Evolutionary conservation across 2,113 vertebrate species (phyloP), one percentile per base, ranked within the genome.

Genomic region (Neopipo cinnamomea): DNA sequence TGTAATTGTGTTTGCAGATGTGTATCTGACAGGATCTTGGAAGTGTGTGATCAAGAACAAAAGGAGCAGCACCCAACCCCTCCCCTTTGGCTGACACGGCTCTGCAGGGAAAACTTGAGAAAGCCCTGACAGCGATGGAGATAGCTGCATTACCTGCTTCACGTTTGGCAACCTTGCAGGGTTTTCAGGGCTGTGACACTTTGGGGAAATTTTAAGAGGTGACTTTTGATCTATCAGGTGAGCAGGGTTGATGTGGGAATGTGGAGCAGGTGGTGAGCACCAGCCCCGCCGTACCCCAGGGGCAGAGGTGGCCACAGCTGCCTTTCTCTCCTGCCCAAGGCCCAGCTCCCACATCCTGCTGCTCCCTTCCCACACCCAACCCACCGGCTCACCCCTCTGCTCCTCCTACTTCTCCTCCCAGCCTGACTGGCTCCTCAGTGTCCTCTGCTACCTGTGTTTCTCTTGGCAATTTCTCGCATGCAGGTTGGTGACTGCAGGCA

Each of bases 341-440:
- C 30, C 56, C 35, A 22, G 27, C 33, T 89, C 56, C 3, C 0
- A 58, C 52, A 27, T 39, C 72, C 76, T 63, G 25, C 37, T 91
- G 44, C 46, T 6, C 11, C 55, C 44, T 67, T 79, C 44, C 44
- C 0, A 0, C 63, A 71, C 18, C 14, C 50, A 82, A 31, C 8
- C 18, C 37, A 85, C 22, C 42, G 1, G 1, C 50, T 42, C 0
- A 0, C 14, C 15, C 30, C 0, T 0, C 44, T 76, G 28, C 8
- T 68, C 21, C 9, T 58, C 24, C 15, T 66, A 8, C 7, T 73
- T 3, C 24, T 72, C 8, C 23, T 63, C 5, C 28, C 73, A 56
- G 28, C 44, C 23, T 11, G 2, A 39, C 25, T 0, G 0, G 35
- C 35, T 53, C 24, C 66, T 84, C 78, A 0, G 0, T 71, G 74